Conservation (phyloP, 2,797 vertebrate genomes). For the Gallinago stenura region DNA sequence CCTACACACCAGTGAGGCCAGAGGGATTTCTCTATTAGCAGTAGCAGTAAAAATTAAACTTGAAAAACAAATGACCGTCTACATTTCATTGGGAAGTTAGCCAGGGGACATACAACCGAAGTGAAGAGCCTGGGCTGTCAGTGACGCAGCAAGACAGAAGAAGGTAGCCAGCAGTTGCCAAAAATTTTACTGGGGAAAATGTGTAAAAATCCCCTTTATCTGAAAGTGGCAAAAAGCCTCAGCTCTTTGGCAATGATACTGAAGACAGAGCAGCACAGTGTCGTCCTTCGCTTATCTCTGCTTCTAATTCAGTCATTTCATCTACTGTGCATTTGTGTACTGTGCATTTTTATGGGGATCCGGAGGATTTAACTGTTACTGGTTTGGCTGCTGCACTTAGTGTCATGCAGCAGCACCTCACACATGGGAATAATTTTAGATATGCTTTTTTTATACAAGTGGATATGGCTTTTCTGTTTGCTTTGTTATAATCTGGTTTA, state of each 20-base stretch:
- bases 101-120: background rate
- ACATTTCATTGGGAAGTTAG: slow-evolving; percentile 9
- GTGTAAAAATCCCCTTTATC: slow-evolving; percentile 49
- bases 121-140: background rate
- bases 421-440: slow-evolving; percentile 70
- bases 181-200: slow-evolving; percentile 23
- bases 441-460: slow-evolving; percentile 14
- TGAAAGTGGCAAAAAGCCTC: slow-evolving; percentile 43
- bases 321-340: slow-evolving; percentile 50
- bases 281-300: slow-evolving; percentile 59
- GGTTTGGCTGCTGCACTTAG: slow-evolving; percentile 54
- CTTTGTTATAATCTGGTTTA: slow-evolving; percentile 45
- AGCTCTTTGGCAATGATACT: slow-evolving; percentile 25
- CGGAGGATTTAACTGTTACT: slow-evolving; percentile 58
- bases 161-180: slow-evolving; percentile 30
- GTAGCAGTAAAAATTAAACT: background rate
- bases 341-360: slow-evolving; percentile 60
- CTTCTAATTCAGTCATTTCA: slow-evolving; percentile 58
- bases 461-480: slow-evolving; percentile 49
- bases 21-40: background rate
- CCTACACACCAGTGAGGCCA: background rate
- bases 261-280: background rate
- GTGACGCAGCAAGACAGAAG: background rate
- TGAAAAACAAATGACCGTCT: background rate
- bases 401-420: slow-evolving; percentile 60